phyloP scores from a whole-genome alignment of 2,113 vertebrate species.

The Guaruba guarouba region DNA sequence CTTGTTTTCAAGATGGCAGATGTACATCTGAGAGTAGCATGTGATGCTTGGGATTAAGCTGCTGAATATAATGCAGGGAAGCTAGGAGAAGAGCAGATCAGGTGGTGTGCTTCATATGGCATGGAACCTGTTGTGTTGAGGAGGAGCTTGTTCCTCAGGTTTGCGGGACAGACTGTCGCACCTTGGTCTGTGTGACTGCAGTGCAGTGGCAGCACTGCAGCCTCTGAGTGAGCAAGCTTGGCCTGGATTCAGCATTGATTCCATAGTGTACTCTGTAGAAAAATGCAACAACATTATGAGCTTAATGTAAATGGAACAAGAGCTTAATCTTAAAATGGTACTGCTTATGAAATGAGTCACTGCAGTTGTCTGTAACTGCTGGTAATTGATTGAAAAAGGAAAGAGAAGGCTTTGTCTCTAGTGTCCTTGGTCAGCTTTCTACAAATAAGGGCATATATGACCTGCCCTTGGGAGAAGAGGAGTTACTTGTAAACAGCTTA shows the following conservation, averaged over 20 bases:
- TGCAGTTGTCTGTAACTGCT: not conserved
- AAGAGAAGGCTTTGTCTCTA: not conserved
- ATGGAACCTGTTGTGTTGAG: not conserved
- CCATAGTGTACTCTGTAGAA: not conserved
- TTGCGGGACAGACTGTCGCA: not conserved
- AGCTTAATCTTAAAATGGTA: not conserved
- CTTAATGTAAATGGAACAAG: not conserved
- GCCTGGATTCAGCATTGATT: not conserved
- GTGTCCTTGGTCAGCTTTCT: not conserved
- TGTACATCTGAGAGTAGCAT: not conserved
- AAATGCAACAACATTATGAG: not conserved
- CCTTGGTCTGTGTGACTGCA: not conserved
- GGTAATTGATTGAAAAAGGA: not conserved
- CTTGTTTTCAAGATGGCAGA: not conserved
- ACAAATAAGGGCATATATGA: not conserved
- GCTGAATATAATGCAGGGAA: not conserved
- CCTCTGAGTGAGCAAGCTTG: not conserved
- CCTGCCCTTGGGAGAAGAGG: not conserved
- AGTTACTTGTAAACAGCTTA: not conserved
- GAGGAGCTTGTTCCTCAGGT: slow-evolving; percentile 36
- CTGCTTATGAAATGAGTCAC: not conserved
- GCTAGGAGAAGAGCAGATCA: not conserved
- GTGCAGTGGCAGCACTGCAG: not conserved
- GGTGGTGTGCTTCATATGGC: not conserved
- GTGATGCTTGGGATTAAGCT: not conserved